Base-by-base conservation (phyloP, 2,113 vertebrate genomes). In the Bubalus kerabau region DNA sequence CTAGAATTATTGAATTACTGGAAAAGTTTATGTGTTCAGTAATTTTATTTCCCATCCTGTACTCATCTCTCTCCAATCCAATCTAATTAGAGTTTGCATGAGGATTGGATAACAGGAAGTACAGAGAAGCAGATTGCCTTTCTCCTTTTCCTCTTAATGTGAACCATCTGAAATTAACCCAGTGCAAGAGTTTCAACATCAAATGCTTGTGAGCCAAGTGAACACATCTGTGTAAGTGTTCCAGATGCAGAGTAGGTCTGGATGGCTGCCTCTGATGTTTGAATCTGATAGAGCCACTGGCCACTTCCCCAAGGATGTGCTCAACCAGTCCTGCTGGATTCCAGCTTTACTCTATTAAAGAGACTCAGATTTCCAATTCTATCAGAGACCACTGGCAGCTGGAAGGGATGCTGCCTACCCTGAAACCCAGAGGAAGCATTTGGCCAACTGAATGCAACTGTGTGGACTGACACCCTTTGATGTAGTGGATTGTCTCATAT, bases 151-250 rank as follows among this genome's bases (percentile, higher is more conserved):
- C 83, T 90, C 89, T 89, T 97, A 98, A 98, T 91, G 64, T 28
- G 62, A 98, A 82, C 97, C 97, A 98, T 96, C 95, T 98, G 97
- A 95, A 98, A 91, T 85, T 21, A 90, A 87, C 83, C 74, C 94
- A 80, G 32, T 17, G 6, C 21, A 32, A 26, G 94, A 32, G 64
- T 90, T 93, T 86, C 96, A 23, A 67, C 50, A 54, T 95, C 92
- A 76, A 83, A 90, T 54, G 5, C 64, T 43, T 85, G 30, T 21
- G 56, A 89, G 89, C 90, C 82, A 74, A 92, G 60, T 17, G 78
- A 87, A 28, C 85, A 89, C 92, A 94, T 93, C 74, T 97, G 88
- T 50, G 52, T 13, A 6, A 62, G 87, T 84, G 64, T 28, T 92
- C n/a, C 88, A 59, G 59, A 60, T 86, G n/a, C 87, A 48, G 30